phyloP scores from a whole-genome alignment of 2,113 vertebrate species.

The Dromiciops gliroides region DNA sequence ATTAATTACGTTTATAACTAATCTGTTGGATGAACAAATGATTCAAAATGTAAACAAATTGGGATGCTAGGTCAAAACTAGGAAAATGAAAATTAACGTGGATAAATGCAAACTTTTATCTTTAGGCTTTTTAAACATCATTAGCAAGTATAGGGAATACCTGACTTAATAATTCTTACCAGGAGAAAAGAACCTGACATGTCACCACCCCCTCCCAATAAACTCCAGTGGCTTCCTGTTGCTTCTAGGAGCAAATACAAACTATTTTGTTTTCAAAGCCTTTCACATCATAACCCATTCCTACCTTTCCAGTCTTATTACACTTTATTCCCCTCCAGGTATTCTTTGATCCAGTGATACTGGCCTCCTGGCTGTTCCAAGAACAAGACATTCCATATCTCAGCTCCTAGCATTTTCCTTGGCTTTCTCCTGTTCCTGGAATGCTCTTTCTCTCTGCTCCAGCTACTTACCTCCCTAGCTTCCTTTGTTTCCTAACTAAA shows the following conservation, averaged over 20 bases:
- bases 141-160: background rate
- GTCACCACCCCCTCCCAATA: background rate
- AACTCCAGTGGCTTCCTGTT: background rate
- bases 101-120: background rate
- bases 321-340: background rate
- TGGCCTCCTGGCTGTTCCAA: background rate
- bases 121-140: background rate
- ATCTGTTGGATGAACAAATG: constrained; percentile 37
- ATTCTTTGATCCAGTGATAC: background rate
- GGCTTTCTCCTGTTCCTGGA: background rate
- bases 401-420: background rate
- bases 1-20: background rate
- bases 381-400: no score
- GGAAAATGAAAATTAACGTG: background rate
- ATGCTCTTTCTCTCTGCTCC: background rate
- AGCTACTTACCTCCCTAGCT: background rate
- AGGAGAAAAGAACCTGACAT: background rate
- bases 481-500: background rate
- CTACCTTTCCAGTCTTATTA: background rate
- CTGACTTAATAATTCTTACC: background rate
- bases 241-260: background rate
- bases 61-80: background rate
- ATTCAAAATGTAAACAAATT: constrained; percentile 21
- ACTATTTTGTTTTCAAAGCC: background rate
- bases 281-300: background rate